phyloP scores from a whole-genome alignment of 2,113 vertebrate genomes.

The Sclerurus mexicanus region DNA sequence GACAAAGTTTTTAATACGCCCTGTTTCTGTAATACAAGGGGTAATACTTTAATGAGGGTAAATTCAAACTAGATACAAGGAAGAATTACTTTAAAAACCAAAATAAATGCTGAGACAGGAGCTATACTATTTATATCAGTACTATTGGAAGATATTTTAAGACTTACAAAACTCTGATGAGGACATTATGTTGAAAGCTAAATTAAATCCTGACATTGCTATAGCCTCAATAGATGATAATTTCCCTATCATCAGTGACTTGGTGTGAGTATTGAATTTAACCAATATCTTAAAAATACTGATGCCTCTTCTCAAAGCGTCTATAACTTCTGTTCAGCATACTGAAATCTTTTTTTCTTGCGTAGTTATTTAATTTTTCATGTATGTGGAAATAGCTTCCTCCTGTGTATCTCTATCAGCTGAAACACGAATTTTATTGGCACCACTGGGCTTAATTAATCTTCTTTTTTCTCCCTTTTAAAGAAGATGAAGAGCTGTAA shows the following conservation, averaged over 20 bases:
- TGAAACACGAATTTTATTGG: not conserved
- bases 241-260: not conserved
- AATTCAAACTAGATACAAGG: not conserved
- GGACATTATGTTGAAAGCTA: not conserved
- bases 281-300: not conserved
- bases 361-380: not conserved
- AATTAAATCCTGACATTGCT: not conserved
- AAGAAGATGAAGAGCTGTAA: slow-evolving; percentile 9
- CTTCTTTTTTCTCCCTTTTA: not conserved
- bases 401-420: not conserved
- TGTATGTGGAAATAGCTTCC: not conserved
- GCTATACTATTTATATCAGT: not conserved
- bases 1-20: not conserved
- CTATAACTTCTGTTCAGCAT: not conserved
- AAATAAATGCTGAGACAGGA: not conserved
- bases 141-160: not conserved
- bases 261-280: not conserved
- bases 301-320: not conserved
- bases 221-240: not conserved
- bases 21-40: not conserved
- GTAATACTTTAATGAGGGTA: not conserved
- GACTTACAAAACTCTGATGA: not conserved
- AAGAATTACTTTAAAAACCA: not conserved
- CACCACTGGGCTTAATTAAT: not conserved
- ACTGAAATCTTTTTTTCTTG: not conserved